These are phyloP conservation scores for Pocillopora damicornis DNA, from an alignment of 64 coral and sea anemone species.

Conservation along the genomic window DNA sequence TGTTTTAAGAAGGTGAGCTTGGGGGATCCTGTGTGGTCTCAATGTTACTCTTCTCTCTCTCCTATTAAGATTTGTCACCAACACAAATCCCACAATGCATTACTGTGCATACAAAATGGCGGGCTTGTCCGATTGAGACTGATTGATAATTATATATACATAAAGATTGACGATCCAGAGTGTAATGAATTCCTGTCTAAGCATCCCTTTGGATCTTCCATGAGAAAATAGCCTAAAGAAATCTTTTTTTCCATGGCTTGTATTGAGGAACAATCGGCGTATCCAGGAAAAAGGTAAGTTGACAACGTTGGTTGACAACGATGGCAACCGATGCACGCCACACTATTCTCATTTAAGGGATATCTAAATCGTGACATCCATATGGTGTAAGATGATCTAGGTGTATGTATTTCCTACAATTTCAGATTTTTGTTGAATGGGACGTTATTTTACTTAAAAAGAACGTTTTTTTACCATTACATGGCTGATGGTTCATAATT, in stretches of 20 bases:
- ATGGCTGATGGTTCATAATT: no score
- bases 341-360: not conserved
- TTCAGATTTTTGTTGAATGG: no score
- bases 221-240: not conserved
- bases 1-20: not conserved
- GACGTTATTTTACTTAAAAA: no score
- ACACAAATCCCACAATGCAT: constrained; percentile 45
- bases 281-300: constrained; percentile 52
- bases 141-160: not conserved
- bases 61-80: not conserved
- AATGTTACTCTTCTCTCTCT: no score
- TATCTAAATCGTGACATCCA: no score
- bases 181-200: not conserved
- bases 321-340: constrained; percentile 25
- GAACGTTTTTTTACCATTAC: no score
- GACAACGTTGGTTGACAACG: constrained; percentile 9
- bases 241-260: constrained; percentile 49
- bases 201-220: not conserved
- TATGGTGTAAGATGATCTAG: no score
- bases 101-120: constrained; percentile 25
- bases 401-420: no score
- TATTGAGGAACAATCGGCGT: constrained; percentile 31
- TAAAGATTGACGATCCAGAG: not conserved
- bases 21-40: not conserved
- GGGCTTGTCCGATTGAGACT: not conserved